phyloP scores from a whole-genome alignment of 2,113 vertebrate genomes.

The Desmodus rotundus region DNA sequence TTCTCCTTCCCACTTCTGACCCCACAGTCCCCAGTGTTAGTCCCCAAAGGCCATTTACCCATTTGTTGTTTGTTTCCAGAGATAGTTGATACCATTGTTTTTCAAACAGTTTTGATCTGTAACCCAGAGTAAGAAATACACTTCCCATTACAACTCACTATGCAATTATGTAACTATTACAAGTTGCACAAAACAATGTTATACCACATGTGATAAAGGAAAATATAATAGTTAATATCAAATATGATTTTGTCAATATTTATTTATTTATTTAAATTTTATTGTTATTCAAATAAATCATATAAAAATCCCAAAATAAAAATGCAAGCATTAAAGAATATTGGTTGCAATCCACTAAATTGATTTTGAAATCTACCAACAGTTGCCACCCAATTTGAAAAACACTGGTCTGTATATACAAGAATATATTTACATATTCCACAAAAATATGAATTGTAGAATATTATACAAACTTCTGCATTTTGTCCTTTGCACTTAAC shows the following conservation, averaged over 20 bases:
- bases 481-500: not conserved
- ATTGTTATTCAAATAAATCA: conserved; percentile 23
- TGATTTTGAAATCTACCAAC: not conserved
- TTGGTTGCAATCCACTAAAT: not conserved
- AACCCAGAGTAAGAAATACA: not conserved
- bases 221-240: not conserved
- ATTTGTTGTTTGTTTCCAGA: not conserved
- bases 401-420: not conserved
- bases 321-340: not conserved
- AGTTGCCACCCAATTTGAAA: not conserved
- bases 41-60: not conserved
- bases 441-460: not conserved
- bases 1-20: not conserved
- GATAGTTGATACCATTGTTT: not conserved
- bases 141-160: not conserved
- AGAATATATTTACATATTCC: not conserved
- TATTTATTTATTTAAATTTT: too few species aligned
- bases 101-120: not conserved
- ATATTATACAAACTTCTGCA: not conserved
- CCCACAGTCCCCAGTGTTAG: not conserved
- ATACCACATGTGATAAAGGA: not conserved
- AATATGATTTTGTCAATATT: conserved; percentile 11
- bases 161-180: not conserved
- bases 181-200: not conserved
- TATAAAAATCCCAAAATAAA: not conserved